Evolutionary conservation across 2,888 invertebrate species (phyloP), one percentile per base, ranked within the genome.

Genomic region (Cordylochernes scorpioides): DNA sequence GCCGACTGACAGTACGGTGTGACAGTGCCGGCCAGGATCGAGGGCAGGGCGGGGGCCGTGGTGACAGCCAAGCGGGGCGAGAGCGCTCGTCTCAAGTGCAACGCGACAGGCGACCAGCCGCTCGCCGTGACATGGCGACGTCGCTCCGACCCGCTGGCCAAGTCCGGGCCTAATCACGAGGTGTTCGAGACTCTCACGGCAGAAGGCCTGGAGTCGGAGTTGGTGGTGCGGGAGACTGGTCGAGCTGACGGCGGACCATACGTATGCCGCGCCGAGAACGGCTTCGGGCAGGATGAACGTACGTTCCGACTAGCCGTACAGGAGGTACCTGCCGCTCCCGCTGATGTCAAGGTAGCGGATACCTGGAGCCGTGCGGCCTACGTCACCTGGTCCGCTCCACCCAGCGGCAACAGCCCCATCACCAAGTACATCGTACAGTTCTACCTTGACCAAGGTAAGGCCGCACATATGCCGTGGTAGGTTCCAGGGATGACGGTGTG

Each of bases 21-120:
- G n/a, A n/a, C n/a, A 42, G 42, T 41, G 28, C 42, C 42, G 15
- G 42, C 40, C 2, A 31, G 37, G 13, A 41, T 42, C 26, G 40
- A 39, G 3, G 42, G 41, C 8, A 40, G 40, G 15, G 39, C 36
- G 24, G 30, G 17, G 24, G 44, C 42, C 18, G 35, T 36, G 3
- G 15, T 39, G 4, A 36, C 36, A n/a, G 37, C 30, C 2, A 39
- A 40, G 13, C 36, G 34, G n/a, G 41, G 42, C 1, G 40, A 41
- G 18, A 35, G 35, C 10, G 34, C 38, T 4, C 31, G 34, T 22
- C 13, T 42, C 6, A 27, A 31, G n/a, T 42, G 42, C 16, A 34
- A 40, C 19, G 42, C 42, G 2, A 21, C 34, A 3, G 42, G 42
- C 6, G 42, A 42, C 19, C 38, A 39, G 17, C 42, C 42, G 2